Percentiles rank a stretch among this genome's conserved stretches.
Conservation (phyloP, 1,140 invertebrate genomes). For the Oedothorax gibbosus region DNA sequence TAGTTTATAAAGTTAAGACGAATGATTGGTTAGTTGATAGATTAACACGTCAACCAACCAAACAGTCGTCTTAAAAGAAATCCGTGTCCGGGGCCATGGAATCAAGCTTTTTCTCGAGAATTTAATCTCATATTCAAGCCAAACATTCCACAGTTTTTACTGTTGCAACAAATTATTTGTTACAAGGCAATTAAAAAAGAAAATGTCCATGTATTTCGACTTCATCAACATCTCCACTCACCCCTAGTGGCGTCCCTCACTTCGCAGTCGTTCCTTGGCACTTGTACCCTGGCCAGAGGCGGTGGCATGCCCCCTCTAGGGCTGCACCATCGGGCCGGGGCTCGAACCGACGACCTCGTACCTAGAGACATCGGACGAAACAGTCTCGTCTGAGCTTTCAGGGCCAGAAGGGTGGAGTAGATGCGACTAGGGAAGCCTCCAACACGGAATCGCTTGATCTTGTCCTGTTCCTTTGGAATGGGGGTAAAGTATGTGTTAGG, state of each 20-base stretch:
- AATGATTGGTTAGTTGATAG: too few species aligned
- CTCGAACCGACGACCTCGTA: background rate
- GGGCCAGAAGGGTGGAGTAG: slow-evolving; percentile 34
- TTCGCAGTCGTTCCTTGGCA: slow-evolving; percentile 27
- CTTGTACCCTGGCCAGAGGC: slow-evolving; percentile 4
- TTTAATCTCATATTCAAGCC: too few species aligned
- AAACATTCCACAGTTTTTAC: too few species aligned
- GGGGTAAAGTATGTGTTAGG: too few species aligned
- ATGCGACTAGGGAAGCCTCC: slow-evolving; percentile 9
- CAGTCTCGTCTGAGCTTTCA: slow-evolving; percentile 28
- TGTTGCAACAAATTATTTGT: too few species aligned
- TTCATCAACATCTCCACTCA: background rate
- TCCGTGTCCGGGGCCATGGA: too few species aligned
- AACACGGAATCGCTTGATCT: slow-evolving; percentile 25
- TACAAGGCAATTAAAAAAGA: background rate
- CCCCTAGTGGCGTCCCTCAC: background rate
- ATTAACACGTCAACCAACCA: too few species aligned
- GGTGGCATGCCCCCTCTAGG: slow-evolving; percentile 34
- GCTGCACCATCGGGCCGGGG: slow-evolving; percentile 48
- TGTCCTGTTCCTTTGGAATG: slow-evolving; percentile 40
- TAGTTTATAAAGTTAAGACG: too few species aligned
- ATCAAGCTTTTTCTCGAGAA: too few species aligned
- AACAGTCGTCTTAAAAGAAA: too few species aligned
- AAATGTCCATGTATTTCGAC: background rate
- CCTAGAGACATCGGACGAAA: slow-evolving; percentile 9